Evolutionary conservation across 2,888 invertebrate species (phyloP), one percentile per base, ranked within the genome.

Genomic region (Erpobdella octoculata): DNA sequence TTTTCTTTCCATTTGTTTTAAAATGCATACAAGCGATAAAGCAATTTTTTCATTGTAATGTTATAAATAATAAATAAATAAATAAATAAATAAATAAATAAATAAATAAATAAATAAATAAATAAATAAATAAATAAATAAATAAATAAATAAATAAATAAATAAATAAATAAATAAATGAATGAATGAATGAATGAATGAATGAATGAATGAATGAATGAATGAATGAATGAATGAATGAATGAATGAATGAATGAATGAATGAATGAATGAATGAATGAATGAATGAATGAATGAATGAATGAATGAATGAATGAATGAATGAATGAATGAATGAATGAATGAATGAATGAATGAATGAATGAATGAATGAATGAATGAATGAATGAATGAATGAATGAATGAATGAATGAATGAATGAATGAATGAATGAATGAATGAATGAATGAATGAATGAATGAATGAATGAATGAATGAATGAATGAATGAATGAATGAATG

Each of bases 121-220:
- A 15, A n/a, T 41, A n/a, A 12, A 41, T 41, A n/a, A 15, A 41
- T 41, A n/a, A 15, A 15, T 41, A 12, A 15, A 15, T 41, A n/a
- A 15, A 41, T 41, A 41, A 41, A 41, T 12, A n/a, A 12, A 41
- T 41, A n/a, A 41, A 41, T 41, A 41, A 15, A n/a, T 41, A n/a
- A 15, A 41, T n/a, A n/a, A 15, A 41, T n/a, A n/a, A n/a, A n/a
- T n/a, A n/a, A n/a, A n/a, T n/a, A n/a, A n/a, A n/a, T n/a, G n/a
- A n/a, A n/a, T 41, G 46, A 15, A 41, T 41, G 46, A n/a, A 8
- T 59, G 59, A 59, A 21, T n/a, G 15, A 9, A 59, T 25, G 25
- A n/a, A 21, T 59, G 59, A n/a, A n/a, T 59, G 59, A n/a, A 25
- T 59, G 59, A n/a, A 25, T 59, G 46, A 15, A n/a, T 41, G 46